Base-by-base conservation (phyloP, 2,888 invertebrate species). In the Thera obeliscata region DNA sequence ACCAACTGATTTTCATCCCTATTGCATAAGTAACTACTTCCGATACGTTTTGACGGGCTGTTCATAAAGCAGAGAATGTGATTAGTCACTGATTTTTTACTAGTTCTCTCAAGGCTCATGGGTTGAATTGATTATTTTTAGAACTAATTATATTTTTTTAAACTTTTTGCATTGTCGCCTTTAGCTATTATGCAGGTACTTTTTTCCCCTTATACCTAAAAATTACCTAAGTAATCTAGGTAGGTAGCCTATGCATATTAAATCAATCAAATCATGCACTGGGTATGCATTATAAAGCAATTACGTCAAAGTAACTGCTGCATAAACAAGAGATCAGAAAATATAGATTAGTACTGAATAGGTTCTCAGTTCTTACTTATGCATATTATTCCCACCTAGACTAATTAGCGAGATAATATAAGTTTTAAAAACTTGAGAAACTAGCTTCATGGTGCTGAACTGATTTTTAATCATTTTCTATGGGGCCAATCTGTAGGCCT, bases 51-150 rank as follows among this genome's bases (percentile, higher is more conserved):
- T 58, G 66, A 71, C 72, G 64, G 74, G 74, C 78, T 74, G 74
- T 64, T 69, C 67, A 70, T 70, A 72, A 70, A 77, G 73, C 80
- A 84, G 87, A 83, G 88, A 89, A 86, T 83, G 89, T 81, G 73
- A 68, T 78, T 73, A 81, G 79, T 80, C 79, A 81, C 80, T 74
- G 77, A 75, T 85, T 85, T 85, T 87, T 85, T 85, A 82, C 79
- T 65, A 74, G 72, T 64, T 69, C 72, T 66, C 73, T 81, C 90
- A 89, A 90, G 90, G 90, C 76, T 80, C 36, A 48, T 36, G 12
- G 73, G 78, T 46, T 76, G 56, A 65, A 59, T 67, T 52, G 65
- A n/a, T 67, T 65, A 66, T 64, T 69, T 67, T 65, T 62, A 66
- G 46, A 72, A 74, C 64, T 61, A 56, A 68, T 68, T 69, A 22